These are phyloP conservation scores for Drosophila fulvimacula DNA, from an alignment of 2,888 invertebrate species.

Conservation along the genomic window DNA sequence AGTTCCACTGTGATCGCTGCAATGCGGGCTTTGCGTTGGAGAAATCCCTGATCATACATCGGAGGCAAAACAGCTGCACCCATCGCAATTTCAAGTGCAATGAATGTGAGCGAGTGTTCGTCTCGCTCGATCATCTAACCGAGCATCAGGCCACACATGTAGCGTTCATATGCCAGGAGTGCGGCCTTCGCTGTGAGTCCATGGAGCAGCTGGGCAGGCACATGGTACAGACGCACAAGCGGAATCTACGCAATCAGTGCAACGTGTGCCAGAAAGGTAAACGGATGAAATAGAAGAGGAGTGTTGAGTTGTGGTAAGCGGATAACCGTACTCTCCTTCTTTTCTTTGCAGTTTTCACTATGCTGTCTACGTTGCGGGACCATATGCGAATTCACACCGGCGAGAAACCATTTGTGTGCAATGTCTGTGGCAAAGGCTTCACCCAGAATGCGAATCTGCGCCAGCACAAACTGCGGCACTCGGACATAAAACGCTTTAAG, in stretches of 20 bases:
- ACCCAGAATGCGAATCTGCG: conserved; percentile 87
- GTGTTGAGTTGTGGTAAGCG: not conserved
- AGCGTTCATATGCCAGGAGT: conserved; percentile 81
- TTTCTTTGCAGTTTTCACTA: conserved; percentile 83
- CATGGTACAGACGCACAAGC: conserved; percentile 84
- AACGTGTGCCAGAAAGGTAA: conserved; percentile 81
- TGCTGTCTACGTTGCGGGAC: conserved; percentile 87
- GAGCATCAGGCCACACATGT: conserved; percentile 85
- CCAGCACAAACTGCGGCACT: conserved; percentile 87
- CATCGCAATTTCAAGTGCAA: conserved; percentile 85
- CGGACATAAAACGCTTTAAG: conserved; percentile 85
- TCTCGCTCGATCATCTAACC: conserved; percentile 86
- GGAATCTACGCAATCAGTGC: conserved; percentile 86
- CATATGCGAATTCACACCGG: conserved; percentile 87
- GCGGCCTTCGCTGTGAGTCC: conserved; percentile 84
- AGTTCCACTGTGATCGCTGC: conserved; percentile 81
- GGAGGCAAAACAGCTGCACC: conserved; percentile 85
- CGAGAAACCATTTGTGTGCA: conserved; percentile 86
- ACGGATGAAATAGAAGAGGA: not conserved
- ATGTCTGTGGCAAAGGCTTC: conserved; percentile 87
- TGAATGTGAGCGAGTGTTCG: conserved; percentile 86
- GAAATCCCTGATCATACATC: conserved; percentile 81
- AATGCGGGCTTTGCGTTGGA: conserved; percentile 82
- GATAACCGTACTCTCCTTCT: not conserved
- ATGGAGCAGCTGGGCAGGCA: conserved; percentile 85